Conservation (phyloP, 2,113 vertebrate genomes). For the Dicaeum eximium region DNA sequence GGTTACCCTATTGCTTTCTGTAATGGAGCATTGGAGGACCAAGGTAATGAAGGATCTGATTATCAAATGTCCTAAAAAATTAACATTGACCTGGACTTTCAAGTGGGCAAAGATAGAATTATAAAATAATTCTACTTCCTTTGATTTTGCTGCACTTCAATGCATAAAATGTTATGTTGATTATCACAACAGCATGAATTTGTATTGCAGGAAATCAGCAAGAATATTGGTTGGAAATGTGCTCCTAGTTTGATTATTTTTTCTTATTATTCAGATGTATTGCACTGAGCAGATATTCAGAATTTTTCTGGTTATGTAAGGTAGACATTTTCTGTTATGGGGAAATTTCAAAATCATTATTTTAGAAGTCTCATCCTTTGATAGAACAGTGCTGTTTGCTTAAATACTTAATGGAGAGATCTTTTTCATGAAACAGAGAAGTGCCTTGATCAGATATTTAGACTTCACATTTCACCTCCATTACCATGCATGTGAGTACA, state of each 20-base stretch:
- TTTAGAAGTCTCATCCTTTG: not conserved
- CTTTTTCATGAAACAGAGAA: not conserved
- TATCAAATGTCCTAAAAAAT: not conserved
- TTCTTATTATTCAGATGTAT: not conserved
- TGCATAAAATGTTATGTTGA: not conserved
- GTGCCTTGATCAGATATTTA: constrained; percentile 12
- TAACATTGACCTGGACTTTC: not conserved
- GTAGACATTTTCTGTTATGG: not conserved
- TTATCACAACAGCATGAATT: not conserved
- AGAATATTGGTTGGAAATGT: not conserved
- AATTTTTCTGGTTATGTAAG: not conserved
- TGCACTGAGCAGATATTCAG: not conserved
- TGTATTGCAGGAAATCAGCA: not conserved
- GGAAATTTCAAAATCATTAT: not conserved
- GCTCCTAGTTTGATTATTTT: not conserved
- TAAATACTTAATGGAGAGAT: not conserved
- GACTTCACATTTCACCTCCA: not conserved
- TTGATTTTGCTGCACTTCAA: not conserved
- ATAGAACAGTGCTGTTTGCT: not conserved
- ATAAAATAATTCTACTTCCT: not conserved
- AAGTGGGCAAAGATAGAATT: not conserved
- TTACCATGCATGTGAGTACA: not conserved
- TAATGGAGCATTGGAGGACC: not conserved
- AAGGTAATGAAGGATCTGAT: not conserved
- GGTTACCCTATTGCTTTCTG: not conserved